These are phyloP conservation scores for Elephantulus edwardii DNA, from an alignment of 2,113 vertebrate genomes.

Conservation along the genomic window DNA sequence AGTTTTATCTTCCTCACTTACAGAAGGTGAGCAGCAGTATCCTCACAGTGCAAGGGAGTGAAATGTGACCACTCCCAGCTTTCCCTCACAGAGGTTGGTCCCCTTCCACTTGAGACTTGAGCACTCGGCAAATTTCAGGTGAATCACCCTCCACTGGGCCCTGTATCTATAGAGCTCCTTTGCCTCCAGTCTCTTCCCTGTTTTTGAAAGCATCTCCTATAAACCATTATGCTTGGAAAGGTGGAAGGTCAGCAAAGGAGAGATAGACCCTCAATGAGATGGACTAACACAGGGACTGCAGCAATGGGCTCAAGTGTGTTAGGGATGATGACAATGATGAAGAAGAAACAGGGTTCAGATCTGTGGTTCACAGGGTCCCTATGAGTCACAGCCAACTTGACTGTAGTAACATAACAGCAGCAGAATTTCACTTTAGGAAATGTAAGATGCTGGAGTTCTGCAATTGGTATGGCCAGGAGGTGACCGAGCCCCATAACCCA, in stretches of 20 bases:
- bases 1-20: not conserved
- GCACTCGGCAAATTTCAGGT: not conserved
- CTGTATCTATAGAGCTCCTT: not conserved
- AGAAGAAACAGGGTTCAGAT: too few relatives aligned
- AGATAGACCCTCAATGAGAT: too few relatives aligned
- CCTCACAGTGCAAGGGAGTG: not conserved
- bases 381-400: too few relatives aligned
- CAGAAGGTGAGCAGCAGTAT: not conserved
- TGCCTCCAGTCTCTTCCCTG: not conserved
- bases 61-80: not conserved
- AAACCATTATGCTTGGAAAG: not conserved
- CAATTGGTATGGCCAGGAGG: not conserved
- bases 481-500: not conserved
- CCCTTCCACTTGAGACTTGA: not conserved
- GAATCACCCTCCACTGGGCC: not conserved
- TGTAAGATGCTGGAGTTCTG: fast-evolving
- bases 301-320: too few relatives aligned
- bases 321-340: too few relatives aligned
- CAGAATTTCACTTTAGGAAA: too few relatives aligned
- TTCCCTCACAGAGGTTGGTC: not conserved
- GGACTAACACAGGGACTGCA: too few relatives aligned
- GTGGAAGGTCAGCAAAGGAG: too few relatives aligned
- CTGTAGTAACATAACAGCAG: too few relatives aligned
- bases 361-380: too few relatives aligned
- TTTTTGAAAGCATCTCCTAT: too few relatives aligned